Evolutionary conservation across 1,140 invertebrate genomes (phyloP).

Genomic region (Octopus sinensis): DNA sequence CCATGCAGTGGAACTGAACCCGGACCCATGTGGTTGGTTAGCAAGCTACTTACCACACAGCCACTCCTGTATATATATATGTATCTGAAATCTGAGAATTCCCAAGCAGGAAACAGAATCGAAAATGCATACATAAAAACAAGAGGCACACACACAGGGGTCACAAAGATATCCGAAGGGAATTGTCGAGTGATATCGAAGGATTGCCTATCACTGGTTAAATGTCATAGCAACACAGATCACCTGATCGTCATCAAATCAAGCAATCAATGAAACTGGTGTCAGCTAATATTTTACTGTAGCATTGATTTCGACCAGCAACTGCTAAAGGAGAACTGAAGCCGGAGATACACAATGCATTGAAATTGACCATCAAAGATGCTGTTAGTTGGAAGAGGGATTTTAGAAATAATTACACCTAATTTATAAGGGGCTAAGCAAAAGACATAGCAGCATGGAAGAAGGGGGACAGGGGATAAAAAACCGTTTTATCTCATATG

Average conservation of each 20-base stretch:
- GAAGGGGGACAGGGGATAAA: neutral
- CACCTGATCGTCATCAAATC: neutral
- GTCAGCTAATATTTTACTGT: neutral
- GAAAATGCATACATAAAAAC: neutral
- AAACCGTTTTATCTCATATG: neutral
- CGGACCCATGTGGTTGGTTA: no score
- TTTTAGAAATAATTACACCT: no score
- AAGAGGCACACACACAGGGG: neutral
- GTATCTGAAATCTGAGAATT: no score
- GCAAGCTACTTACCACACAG: no score
- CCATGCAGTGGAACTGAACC: no score
- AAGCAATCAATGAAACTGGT: neutral
- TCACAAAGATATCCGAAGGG: neutral
- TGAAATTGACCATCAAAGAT: neutral
- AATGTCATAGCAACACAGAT: neutral
- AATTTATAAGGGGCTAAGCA: neutral
- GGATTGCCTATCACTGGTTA: neutral
- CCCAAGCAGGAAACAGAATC: no score
- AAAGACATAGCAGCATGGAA: neutral
- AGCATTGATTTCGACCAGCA: neutral
- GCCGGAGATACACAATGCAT: slow-evolving; percentile 4
- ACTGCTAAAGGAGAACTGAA: neutral
- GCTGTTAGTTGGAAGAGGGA: no score
- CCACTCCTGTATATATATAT: no score
- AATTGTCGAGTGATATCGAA: neutral